Base-by-base conservation (phyloP, 2,888 invertebrate genomes). In the Drosophila robusta region DNA sequence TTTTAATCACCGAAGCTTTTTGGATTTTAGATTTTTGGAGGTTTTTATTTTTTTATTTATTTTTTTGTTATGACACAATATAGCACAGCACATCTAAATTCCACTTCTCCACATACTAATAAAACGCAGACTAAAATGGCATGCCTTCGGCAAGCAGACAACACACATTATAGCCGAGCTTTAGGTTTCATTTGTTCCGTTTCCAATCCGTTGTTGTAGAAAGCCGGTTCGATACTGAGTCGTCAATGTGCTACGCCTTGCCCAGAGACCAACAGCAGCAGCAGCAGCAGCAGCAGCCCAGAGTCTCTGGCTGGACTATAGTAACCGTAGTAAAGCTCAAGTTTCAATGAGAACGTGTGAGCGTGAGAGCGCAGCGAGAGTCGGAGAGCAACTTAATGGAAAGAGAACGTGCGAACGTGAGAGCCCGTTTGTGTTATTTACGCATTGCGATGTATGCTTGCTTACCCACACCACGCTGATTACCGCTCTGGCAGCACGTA, bases 151-250 rank as follows among this genome's bases (percentile, higher is more conserved):
- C 66, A 71, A 70, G 63, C 72, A 70, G 69, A 70, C 64, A 55
- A 68, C 70, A 70, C 67, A 75, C 65, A 73, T 74, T 69, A 64
- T 61, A 62, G 60, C 56, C 61, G 72, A 72, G 74, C 73, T 74
- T 75, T 45, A 66, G 63, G 54, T 64, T 74, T 62, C 60, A 65
- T 70, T 74, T 81, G 44, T 74, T 84, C 78, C 81, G 75, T 75
- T 89, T 87, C 82, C 81, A 90, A 90, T 90, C 90, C 90, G 90
- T 78, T 87, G 85, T 75, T 79, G 89, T 89, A 87, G 89, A 92
- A 91, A 91, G 92, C 92, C 92, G 91, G 92, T 91, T 92, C 91
- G 91, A 91, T 91, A 92, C 92, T 92, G 85, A 91, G 70, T 78
- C 77, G 68, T 55, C 70, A 87, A 85, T 82, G 60, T 65, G 76